Conservation (phyloP, 2,888 invertebrate species). For the Platerodrilus igneus region DNA sequence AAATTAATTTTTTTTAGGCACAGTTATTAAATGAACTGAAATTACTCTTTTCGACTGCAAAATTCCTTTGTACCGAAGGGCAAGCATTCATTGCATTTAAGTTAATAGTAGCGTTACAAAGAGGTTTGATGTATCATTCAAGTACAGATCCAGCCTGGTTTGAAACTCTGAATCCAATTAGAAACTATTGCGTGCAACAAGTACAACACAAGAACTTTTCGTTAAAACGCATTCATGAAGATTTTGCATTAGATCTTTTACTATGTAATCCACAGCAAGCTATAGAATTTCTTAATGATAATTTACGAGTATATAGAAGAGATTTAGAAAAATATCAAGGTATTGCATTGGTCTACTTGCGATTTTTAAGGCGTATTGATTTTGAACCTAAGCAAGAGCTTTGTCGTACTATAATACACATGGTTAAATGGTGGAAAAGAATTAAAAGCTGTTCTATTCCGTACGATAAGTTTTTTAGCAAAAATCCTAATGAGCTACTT, state of each 20-base stretch:
- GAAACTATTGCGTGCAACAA: slow-evolving; percentile 32
- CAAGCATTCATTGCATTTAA: slow-evolving; percentile 34
- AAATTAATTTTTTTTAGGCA: slow-evolving; percentile 27
- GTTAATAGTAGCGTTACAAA: slow-evolving; percentile 30
- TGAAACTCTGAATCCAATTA: slow-evolving; percentile 20
- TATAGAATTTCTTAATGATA: slow-evolving; percentile 24
- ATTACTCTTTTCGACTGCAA: slow-evolving; percentile 28
- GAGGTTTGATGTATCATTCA: slow-evolving; percentile 17
- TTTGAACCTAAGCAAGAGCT: slow-evolving; percentile 16
- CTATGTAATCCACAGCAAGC: slow-evolving; percentile 30
- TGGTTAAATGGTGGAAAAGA: slow-evolving; percentile 39
- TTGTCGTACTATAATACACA: slow-evolving; percentile 26
- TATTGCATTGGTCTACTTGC: slow-evolving; percentile 32
- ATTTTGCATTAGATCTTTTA: slow-evolving; percentile 42
- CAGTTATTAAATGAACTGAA: slow-evolving; percentile 31
- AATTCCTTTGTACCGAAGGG: slow-evolving; percentile 35
- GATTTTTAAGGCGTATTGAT: slow-evolving; percentile 26
- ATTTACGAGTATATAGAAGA: slow-evolving; percentile 32
- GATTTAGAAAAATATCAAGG: slow-evolving; percentile 33
- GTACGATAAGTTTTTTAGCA: slow-evolving; percentile 35
- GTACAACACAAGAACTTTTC: slow-evolving; percentile 43
- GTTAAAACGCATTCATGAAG: slow-evolving; percentile 40
- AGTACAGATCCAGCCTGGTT: slow-evolving; percentile 13
- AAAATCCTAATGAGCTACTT: slow-evolving; percentile 18
- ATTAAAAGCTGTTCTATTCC: slow-evolving; percentile 26